Evolutionary conservation across 2,797 vertebrate species (phyloP).

Genomic region (Falco peregrinus): DNA sequence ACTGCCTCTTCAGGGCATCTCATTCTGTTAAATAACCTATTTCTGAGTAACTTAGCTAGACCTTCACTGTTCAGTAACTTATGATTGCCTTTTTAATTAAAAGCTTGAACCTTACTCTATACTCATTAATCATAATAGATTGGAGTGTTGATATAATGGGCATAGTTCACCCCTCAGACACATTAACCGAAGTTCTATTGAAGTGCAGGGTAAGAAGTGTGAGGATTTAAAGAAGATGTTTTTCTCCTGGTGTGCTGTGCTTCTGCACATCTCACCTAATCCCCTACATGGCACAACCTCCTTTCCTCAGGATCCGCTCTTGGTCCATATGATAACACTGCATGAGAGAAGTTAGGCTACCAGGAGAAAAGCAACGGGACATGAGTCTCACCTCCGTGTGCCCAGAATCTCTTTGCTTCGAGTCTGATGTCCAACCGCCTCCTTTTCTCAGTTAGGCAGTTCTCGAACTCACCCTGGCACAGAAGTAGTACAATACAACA

Average conservation of each 20-base stretch:
- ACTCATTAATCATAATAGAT: constrained; percentile 51
- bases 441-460: background rate
- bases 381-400: background rate
- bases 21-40: constrained; percentile 38
- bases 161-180: background rate
- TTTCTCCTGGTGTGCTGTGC: background rate
- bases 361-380: background rate
- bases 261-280: background rate
- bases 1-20: background rate
- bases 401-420: background rate
- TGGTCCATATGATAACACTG: background rate
- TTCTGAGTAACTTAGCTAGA: constrained; percentile 36
- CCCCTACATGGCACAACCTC: rapidly evolving
- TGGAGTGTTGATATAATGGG: background rate
- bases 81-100: constrained; percentile 60
- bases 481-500: background rate
- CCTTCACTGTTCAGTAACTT: constrained; percentile 33
- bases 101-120: constrained; percentile 32
- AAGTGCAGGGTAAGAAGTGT: background rate
- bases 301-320: background rate
- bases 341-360: background rate
- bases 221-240: background rate
- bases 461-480: rapidly evolving
- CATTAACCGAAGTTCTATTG: background rate
- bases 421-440: background rate